Percentiles rank a stretch among this genome's conserved stretches.
These are phyloP conservation scores for Diploscapter pachys DNA, from an alignment of 1,140 invertebrate species.

Conservation along the genomic window DNA sequence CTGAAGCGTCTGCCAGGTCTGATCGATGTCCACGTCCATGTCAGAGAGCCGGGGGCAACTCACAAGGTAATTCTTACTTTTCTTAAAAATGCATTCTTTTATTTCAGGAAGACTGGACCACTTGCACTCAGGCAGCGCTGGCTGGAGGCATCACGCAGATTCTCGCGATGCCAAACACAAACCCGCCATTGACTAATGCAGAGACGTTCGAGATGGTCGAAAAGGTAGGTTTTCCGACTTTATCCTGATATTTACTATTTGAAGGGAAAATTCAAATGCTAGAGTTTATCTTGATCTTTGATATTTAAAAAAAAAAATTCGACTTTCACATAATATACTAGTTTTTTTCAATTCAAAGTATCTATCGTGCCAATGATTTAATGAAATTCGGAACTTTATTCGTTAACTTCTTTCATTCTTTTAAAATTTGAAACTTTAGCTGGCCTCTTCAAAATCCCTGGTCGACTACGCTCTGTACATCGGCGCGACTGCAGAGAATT, in stretches of 20 bases:
- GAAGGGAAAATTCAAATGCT: too few species aligned
- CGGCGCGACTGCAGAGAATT: conserved; percentile 84
- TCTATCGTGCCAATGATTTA: too few species aligned
- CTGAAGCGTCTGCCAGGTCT: conserved; percentile 88
- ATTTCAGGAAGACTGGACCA: conserved; percentile 78
- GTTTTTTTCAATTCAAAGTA: too few species aligned
- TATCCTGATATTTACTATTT: too few species aligned
- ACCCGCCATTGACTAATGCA: conserved; percentile 81
- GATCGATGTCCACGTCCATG: conserved; percentile 95
- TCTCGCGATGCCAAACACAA: conserved; percentile 95
- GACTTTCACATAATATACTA: too few species aligned
- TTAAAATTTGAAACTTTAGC: background rate
- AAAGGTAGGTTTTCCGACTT: conserved; percentile 65
- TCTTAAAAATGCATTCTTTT: background rate
- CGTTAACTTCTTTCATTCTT: too few species aligned
- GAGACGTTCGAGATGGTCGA: conserved; percentile 74
- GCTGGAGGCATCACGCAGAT: conserved; percentile 92
- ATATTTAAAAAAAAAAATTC: too few species aligned
- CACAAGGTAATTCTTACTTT: conserved; percentile 69
- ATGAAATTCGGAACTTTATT: too few species aligned
- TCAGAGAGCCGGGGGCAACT: conserved; percentile 89
- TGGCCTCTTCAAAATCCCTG: conserved; percentile 75
- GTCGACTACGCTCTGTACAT: conserved; percentile 94
- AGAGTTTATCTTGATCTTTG: too few species aligned
- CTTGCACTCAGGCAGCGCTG: conserved; percentile 89